Conservation (phyloP, 2,888 invertebrate genomes). For the Parnassius smintheus region DNA sequence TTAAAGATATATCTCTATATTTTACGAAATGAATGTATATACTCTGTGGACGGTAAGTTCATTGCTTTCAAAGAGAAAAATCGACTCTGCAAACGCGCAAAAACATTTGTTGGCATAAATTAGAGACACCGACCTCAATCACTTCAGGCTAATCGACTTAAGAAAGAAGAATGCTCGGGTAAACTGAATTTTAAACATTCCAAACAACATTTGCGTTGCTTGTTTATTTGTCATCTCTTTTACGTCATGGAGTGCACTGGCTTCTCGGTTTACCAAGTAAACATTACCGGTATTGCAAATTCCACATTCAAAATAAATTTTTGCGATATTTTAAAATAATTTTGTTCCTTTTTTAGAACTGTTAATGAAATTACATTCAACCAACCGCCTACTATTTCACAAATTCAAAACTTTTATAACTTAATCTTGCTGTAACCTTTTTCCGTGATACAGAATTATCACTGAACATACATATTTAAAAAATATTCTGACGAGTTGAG, state of each 20-base stretch:
- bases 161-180: conserved; percentile 1
- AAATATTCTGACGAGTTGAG: no score
- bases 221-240: conserved; percentile 15
- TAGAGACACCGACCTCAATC: background rate
- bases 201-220: conserved; percentile 3
- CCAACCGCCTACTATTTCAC: background rate
- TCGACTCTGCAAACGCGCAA: no score
- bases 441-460: no score
- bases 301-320: conserved; percentile 17
- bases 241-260: conserved; percentile 15
- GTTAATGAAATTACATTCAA: conserved; percentile 7
- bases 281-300: conserved; percentile 8
- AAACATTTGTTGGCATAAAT: no score
- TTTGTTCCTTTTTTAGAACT: background rate
- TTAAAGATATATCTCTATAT: no score
- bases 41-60: no score
- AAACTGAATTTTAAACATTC: conserved; percentile 11
- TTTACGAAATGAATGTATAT: no score
- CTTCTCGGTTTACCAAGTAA: conserved; percentile 15
- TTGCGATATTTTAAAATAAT: conserved; percentile 11
- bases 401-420: no score
- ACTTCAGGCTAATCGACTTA: conserved; percentile 1
- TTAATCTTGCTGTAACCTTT: no score
- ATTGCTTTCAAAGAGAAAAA: no score
- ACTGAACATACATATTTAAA: no score